These are phyloP conservation scores for Agrilus planipennis DNA, from an alignment of 1,140 invertebrate genomes.

Conservation along the genomic window DNA sequence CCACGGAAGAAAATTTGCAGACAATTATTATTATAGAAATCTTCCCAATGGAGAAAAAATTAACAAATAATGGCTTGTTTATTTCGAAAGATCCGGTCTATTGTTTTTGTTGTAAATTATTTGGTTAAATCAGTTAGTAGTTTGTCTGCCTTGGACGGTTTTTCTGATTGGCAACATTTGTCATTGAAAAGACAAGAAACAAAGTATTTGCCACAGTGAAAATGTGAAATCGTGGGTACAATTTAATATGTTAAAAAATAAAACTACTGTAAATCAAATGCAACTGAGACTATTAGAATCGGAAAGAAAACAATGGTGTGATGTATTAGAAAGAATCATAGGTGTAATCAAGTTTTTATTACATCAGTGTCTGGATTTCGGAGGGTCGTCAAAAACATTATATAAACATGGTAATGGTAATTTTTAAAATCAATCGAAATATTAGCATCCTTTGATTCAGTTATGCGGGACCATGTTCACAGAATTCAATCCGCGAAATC, in stretches of 20 bases:
- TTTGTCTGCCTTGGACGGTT: constrained; percentile 10
- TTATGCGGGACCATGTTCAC: neutral
- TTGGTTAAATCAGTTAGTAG: constrained; percentile 9
- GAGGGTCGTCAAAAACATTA: constrained; percentile 3
- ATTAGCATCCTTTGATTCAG: neutral
- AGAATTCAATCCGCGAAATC: neutral
- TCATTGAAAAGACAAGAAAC: constrained; percentile 1
- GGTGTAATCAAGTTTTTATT: neutral
- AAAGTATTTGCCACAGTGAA: neutral
- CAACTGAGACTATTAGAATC: neutral
- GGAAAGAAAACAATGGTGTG: neutral
- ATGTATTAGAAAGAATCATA: constrained; percentile 6
- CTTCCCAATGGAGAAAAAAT: constrained; percentile 16
- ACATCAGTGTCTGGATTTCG: constrained; percentile 2
- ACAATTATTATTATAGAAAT: constrained; percentile 11
- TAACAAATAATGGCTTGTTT: constrained; percentile 12
- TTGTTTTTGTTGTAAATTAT: constrained; percentile 18
- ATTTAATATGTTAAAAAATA: neutral
- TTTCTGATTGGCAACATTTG: constrained; percentile 4
- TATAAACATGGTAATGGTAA: constrained; percentile 3
- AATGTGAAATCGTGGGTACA: constrained; percentile 1
- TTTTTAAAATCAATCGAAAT: constrained; percentile 3
- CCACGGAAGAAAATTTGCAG: constrained; percentile 9
- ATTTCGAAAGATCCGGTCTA: constrained; percentile 13
- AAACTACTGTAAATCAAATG: constrained; percentile 5